Percentiles rank a stretch among this genome's conserved stretches.
Evolutionary conservation across 1,140 invertebrate genomes (phyloP).

Genomic region (Pseudomyrmex gracilis): DNA sequence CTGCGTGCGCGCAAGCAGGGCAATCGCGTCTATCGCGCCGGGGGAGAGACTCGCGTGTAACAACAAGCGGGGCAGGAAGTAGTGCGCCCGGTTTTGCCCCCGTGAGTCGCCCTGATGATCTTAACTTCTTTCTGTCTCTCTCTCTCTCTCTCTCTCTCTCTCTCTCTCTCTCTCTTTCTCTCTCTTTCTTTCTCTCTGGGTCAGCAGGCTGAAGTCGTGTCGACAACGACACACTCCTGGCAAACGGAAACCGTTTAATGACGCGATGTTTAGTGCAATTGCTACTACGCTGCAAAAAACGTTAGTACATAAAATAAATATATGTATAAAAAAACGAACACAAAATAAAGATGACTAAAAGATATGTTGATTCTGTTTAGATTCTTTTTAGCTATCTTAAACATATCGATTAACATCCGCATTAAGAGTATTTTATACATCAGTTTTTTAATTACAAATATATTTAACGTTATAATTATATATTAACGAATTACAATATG

Average conservation of each 20-base stretch:
- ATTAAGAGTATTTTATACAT: no score
- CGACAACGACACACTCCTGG: conserved; percentile 1
- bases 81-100: conserved; percentile 6
- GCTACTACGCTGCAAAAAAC: not conserved
- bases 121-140: not conserved
- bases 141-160: not conserved
- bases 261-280: conserved; percentile 6
- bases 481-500: not conserved
- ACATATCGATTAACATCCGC: not conserved
- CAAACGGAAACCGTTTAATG: conserved; percentile 8
- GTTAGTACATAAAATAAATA: not conserved
- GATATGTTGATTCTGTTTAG: not conserved
- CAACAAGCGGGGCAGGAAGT: conserved; percentile 66
- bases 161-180: not conserved
- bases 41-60: conserved; percentile 26
- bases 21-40: conserved; percentile 28
- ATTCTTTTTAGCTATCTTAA: not conserved
- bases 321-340: not conserved
- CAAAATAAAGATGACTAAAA: not conserved
- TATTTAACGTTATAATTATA: conserved; percentile 8
- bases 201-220: conserved; percentile 44
- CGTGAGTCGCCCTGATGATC: conserved; percentile 12
- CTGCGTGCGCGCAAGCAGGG: conserved; percentile 34
- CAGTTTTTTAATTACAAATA: not conserved
- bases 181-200: conserved; percentile 51